Base-by-base conservation (phyloP, 2,113 vertebrate genomes). In the Maccullochella peelii region DNA sequence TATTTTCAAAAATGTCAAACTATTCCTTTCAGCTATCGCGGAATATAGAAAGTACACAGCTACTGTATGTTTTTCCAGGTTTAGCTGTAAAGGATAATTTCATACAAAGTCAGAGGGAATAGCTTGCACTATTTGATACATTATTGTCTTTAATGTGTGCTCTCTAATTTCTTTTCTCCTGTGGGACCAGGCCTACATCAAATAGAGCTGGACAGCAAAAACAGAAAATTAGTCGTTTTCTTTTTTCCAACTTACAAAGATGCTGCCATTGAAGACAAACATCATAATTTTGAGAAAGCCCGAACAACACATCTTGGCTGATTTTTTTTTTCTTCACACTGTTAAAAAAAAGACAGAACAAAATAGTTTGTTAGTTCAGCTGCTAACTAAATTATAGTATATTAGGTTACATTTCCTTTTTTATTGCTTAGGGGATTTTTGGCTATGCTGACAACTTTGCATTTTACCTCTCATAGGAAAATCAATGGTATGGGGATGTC, bases 211-310 rank as follows among this genome's bases (percentile, higher is more conserved):
- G 23, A 74, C 8, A 8, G 5, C 18, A 69, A n/a, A 66, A 59
- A 33, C 11, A 73, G 2, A 63, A 30, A 20, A 73, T 3, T 2
- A 40, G 6, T 8, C n/a, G 4, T 8, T 54, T 21, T 69, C 10
- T 59, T 73, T 67, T 27, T 30, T 57, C 11, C 4, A 44, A 97
- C 96, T 96, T 93, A 97, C 96, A 92, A 96, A 97, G 87, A 96
- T 96, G 87, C 83, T 79, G 21, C 95, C 95, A 58, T 97, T 97
- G 88, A 97, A 96, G 77, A 94, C 21, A 42, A 97, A 95, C 96
- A 97, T 96, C 95, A 95, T 94, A 0, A 86, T 59, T 92, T 96
- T 97, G 85, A 97, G 94, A 72, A 96, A 94, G 25, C 92, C 33
- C 74, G 93, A 89, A 85, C 95, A 96, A 77, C 94, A 93, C 96